Conservation (phyloP, 2,888 invertebrate species). For the Diloba caeruleocephala region DNA sequence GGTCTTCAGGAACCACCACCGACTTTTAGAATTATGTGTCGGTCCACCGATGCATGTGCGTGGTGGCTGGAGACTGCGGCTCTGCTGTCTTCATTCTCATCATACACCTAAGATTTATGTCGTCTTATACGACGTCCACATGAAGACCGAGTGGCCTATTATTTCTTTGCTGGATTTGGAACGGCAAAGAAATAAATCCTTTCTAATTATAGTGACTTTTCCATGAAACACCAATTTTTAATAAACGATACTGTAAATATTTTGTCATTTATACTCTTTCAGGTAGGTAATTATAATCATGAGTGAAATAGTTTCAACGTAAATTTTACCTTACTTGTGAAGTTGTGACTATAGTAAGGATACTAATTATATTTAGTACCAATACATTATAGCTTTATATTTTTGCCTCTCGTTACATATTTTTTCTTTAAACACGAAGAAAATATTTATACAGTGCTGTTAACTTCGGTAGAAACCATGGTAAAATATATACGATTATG, state of each 20-base stretch:
- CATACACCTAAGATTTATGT: too few species aligned
- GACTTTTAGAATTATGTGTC: too few species aligned
- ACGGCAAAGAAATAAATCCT: slow-evolving; percentile 9
- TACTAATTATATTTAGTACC: slow-evolving; percentile 32
- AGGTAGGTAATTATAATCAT: slow-evolving; percentile 40
- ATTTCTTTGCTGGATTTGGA: too few species aligned
- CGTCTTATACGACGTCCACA: too few species aligned
- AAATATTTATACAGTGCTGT: slow-evolving; percentile 21
- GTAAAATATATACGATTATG: not conserved
- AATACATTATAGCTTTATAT: slow-evolving; percentile 39
- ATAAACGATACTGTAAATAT: slow-evolving; percentile 51
- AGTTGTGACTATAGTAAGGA: slow-evolving; percentile 41
- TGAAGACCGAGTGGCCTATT: slow-evolving; percentile 31
- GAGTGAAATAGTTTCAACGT: slow-evolving; percentile 57
- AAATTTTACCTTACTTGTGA: slow-evolving; percentile 52
- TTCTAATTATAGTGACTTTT: slow-evolving; percentile 19
- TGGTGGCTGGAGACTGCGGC: too few species aligned
- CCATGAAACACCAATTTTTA: slow-evolving; percentile 49
- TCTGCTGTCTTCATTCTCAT: too few species aligned
- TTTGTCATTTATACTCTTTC: slow-evolving; percentile 44
- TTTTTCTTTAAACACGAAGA: slow-evolving; percentile 8
- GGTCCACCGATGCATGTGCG: too few species aligned
- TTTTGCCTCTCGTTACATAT: slow-evolving; percentile 45
- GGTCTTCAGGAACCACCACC: too few species aligned
- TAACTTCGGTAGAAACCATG: not conserved